These are phyloP conservation scores for Phyllostomus hastatus DNA, from an alignment of 2,113 vertebrate genomes.

Conservation along the genomic window DNA sequence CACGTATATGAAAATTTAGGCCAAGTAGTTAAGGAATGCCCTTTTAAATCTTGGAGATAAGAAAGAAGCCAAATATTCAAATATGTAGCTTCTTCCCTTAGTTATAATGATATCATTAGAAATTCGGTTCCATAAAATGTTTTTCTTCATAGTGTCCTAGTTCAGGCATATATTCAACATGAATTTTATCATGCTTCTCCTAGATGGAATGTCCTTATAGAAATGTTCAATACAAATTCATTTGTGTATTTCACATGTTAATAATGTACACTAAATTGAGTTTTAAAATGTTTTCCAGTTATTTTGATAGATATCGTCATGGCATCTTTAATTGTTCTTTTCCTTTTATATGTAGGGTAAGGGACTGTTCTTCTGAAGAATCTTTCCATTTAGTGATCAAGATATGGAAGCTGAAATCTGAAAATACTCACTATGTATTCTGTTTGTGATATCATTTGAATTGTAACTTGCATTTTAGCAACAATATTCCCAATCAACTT, in stretches of 20 bases:
- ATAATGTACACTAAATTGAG: not conserved
- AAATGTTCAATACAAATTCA: slow-evolving; percentile 37
- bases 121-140: not conserved
- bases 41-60: not conserved
- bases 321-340: slow-evolving; percentile 76
- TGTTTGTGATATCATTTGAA: slow-evolving; percentile 34
- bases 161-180: not conserved
- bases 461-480: slow-evolving; percentile 43
- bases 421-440: slow-evolving; percentile 45
- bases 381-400: slow-evolving; percentile 72
- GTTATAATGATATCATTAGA: not conserved
- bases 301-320: slow-evolving; percentile 43
- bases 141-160: not conserved
- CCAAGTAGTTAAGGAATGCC: not conserved
- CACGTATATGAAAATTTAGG: not conserved
- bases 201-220: slow-evolving; percentile 27
- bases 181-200: not conserved
- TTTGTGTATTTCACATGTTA: slow-evolving; percentile 53
- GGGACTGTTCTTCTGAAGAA: slow-evolving; percentile 81
- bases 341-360: slow-evolving; percentile 81
- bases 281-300: slow-evolving; percentile 46
- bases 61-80: not conserved
- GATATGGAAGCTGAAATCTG: slow-evolving; percentile 72
- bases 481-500: slow-evolving; percentile 26
- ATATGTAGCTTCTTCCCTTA: not conserved